These are phyloP conservation scores for Centropristis striata DNA, from an alignment of 2,113 vertebrate genomes.

Conservation along the genomic window DNA sequence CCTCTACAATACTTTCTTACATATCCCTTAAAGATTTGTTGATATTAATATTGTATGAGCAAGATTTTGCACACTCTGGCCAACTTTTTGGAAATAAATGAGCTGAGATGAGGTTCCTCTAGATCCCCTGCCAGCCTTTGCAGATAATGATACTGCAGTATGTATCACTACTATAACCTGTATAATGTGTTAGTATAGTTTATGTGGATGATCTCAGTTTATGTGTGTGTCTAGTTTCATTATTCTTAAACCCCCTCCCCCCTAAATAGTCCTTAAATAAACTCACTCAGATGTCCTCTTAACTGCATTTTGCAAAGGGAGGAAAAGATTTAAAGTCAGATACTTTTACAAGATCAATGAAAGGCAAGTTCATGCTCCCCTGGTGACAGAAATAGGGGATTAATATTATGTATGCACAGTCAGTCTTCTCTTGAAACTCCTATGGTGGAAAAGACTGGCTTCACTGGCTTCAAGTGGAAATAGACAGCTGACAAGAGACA, in stretches of 20 bases:
- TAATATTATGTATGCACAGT: conserved; percentile 64
- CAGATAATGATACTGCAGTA: conserved; percentile 29
- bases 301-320: conserved; percentile 43
- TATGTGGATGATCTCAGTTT: neutral
- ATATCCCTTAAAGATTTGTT: conserved; percentile 88
- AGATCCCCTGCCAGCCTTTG: conserved; percentile 63
- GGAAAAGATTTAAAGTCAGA: conserved; percentile 53
- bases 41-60: conserved; percentile 87
- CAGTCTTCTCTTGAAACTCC: conserved; percentile 41
- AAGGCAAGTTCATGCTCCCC: conserved; percentile 56
- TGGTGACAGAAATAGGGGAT: conserved; percentile 64
- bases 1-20: conserved; percentile 86
- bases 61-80: conserved; percentile 79
- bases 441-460: conserved; percentile 23
- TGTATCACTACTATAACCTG: conserved; percentile 44
- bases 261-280: conserved; percentile 29
- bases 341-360: conserved; percentile 68
- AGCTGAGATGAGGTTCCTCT: conserved; percentile 83
- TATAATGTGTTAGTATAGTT: conserved; percentile 33
- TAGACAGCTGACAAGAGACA: conserved; percentile 5
- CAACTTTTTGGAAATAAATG: conserved; percentile 87
- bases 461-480: conserved; percentile 40
- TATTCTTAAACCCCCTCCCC: neutral
- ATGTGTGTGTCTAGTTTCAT: neutral
- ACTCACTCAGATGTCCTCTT: conserved; percentile 50